phyloP scores from a whole-genome alignment of 1,140 invertebrate genomes.

The Ceratina calcarata region DNA sequence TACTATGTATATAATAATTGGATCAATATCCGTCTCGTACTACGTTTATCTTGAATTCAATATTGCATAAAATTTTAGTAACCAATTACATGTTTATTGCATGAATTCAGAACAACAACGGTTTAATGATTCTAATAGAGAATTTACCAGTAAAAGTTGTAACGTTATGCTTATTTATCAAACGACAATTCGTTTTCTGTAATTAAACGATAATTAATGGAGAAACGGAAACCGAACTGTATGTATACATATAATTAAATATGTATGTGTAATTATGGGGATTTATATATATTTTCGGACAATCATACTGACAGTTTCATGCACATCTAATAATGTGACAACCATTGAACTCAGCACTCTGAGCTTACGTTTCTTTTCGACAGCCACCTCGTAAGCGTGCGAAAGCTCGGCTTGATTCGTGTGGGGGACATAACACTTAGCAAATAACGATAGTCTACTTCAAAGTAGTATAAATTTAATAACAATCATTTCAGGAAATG shows the following conservation, averaged over 20 bases:
- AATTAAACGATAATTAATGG: not conserved
- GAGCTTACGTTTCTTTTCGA: slow-evolving; percentile 45
- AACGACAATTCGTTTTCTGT: too few relatives aligned
- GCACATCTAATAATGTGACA: slow-evolving; percentile 56
- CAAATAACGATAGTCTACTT: slow-evolving; percentile 19
- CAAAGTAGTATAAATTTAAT: not conserved
- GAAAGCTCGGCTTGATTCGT: slow-evolving; percentile 73
- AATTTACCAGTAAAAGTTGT: not conserved
- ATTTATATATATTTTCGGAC: slow-evolving; percentile 1
- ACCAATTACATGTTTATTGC: not conserved
- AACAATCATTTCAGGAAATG: not conserved
- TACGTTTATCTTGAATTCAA: not conserved
- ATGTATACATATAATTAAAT: not conserved
- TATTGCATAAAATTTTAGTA: not conserved
- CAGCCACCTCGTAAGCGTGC: slow-evolving; percentile 75
- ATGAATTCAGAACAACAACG: not conserved
- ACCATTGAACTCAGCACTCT: slow-evolving; percentile 49
- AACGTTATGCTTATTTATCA: not conserved
- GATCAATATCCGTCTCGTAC: not conserved
- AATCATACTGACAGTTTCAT: slow-evolving; percentile 45
- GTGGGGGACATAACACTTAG: slow-evolving; percentile 43
- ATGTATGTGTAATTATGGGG: not conserved
- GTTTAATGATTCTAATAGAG: not conserved
- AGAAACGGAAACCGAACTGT: not conserved
- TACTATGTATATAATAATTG: slow-evolving; percentile 22